Base-by-base conservation (phyloP, 2,797 vertebrate genomes). In the Thripadectes ignobilis region DNA sequence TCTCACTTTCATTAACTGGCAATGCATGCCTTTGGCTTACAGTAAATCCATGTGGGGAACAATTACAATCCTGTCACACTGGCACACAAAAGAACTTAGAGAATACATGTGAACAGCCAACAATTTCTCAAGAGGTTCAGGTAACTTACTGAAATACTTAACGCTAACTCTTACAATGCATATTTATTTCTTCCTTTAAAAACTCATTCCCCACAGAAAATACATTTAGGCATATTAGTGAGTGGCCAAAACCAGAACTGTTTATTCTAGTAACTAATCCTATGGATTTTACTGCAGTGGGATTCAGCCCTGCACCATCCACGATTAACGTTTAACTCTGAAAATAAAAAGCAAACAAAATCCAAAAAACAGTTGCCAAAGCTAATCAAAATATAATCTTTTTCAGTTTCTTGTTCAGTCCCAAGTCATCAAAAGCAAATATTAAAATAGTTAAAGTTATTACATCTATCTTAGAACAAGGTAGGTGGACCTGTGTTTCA, bases 141-240 rank as follows among this genome's bases (percentile, higher is more conserved):
- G 43, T 88, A 88, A 69, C 85, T 83, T 78, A 81, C n/a, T 86
- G 79, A 92, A 95, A 86, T 78, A 78, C 68, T 92, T 93, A 83
- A 48, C 22, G 62, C 26, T 69, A 83, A 34, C 32, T 89, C 43
- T 72, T 83, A 65, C 2, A 8, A 48, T 34, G 27, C 43, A 46
- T 81, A 90, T 92, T 89, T 94, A 86, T 94, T 92, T 84, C 69
- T 62, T 71, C 32, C 15, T 84, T 88, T 78, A 88, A 95, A 94
- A 63, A 62, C 73, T 78, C 58, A 80, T 85, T 91, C 54, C 61
- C 62, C 30, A 69, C 36, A 91, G 82, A 29, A 93, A 95, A 93
- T 75, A 73, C 21, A 81, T 85, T 95, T 88, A 92, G 43, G 29
- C 26, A 38, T 69, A 89, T 88, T 95, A 92, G 62, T 66, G 68